These are phyloP conservation scores for Zaprionus taronus DNA, from an alignment of 1,140 invertebrate species.

Conservation along the genomic window DNA sequence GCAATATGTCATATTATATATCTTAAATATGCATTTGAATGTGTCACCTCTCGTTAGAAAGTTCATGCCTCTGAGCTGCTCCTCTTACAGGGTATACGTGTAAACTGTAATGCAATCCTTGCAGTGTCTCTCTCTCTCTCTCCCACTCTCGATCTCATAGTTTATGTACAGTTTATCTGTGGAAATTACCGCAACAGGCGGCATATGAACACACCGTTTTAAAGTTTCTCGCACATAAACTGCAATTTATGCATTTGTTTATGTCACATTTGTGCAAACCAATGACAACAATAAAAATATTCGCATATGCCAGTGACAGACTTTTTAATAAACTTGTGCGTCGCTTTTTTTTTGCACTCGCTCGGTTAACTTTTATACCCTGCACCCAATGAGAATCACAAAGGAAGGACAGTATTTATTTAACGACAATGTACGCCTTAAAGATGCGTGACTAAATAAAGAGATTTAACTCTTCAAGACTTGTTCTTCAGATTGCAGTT, in stretches of 20 bases:
- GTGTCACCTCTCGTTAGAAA: no score
- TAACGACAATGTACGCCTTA: no score
- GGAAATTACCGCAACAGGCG: conserved; percentile 22
- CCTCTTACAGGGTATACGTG: not conserved
- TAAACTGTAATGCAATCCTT: not conserved
- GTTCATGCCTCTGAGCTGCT: not conserved
- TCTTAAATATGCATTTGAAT: no score
- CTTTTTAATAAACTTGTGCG: conserved; percentile 71
- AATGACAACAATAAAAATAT: conserved; percentile 66
- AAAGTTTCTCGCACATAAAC: conserved; percentile 48
- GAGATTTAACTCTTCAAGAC: no score
- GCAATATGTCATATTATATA: not conserved
- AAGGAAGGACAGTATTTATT: not conserved
- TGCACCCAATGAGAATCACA: not conserved
- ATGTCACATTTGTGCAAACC: conserved; percentile 67
- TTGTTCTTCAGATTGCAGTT: no score
- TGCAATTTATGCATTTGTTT: conserved; percentile 73
- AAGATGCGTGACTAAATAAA: no score
- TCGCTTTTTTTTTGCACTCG: conserved; percentile 39
- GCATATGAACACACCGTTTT: conserved; percentile 20
- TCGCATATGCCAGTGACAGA: conserved; percentile 71
- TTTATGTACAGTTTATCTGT: not conserved
- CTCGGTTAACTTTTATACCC: conserved; percentile 16
- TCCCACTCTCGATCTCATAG: not conserved
- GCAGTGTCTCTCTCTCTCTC: not conserved